Evolutionary conservation across 2,113 vertebrate genomes (phyloP), one percentile per base, ranked within the genome.

Genomic region (Labeo rohita): DNA sequence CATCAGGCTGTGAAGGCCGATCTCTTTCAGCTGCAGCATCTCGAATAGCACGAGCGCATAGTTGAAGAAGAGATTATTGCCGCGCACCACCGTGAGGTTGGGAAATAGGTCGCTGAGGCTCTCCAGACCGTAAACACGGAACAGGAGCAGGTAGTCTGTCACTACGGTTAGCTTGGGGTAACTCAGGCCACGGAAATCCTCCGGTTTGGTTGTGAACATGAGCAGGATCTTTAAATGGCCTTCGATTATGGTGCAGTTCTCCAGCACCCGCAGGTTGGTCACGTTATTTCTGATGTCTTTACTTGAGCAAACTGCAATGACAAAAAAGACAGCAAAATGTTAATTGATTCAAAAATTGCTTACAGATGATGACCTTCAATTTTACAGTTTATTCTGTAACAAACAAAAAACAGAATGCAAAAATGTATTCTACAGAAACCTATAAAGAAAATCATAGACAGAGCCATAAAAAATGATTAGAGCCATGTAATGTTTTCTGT

Each of bases 161-260:
- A 99, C 94, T 94, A 99, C 96, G 0, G 92, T 95, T 79, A 99
- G 95, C 59, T 95, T 97, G 16, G 98, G 98, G 87, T 97, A 99
- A 88, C 95, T 96, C 92, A 99, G 93, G 80, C 95, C 97, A 0
- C 95, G 94, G 94, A 99, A 99, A 81, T 99, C 96, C 16, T 98
- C 97, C 0, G 97, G 94, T 90, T 95, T 97, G 79, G 96, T 98
- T 89, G 93, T 96, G 89, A 99, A 99, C 96, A 99, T 97, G 59
- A 99, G 94, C 84, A 99, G 86, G 84, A 99, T 99, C 91, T 99
- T 98, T 85, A 99, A 59, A 85, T 98, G 97, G 84, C 98, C 98
- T 91, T 99, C 98, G 0, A 99, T 98, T 86, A 99, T 95, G 0
- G 98, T 98, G 93, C 98, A 99, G 93, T 98, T 98, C 92, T 97